These are phyloP conservation scores for Cyprinus carpio DNA, from an alignment of 2,113 vertebrate species.

Conservation along the genomic window DNA sequence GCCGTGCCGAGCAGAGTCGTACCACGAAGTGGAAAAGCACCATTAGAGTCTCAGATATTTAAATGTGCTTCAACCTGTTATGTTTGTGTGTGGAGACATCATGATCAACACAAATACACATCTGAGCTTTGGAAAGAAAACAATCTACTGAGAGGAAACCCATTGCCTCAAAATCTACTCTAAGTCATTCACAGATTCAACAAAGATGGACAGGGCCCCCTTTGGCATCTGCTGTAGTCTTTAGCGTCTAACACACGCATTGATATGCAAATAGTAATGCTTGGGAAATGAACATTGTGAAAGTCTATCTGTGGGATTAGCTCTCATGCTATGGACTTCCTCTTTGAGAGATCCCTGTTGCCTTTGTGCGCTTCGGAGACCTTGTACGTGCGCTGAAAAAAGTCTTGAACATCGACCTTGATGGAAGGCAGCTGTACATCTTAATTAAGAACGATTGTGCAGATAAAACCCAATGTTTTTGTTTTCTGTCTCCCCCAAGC, in stretches of 20 bases:
- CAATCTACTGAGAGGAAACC: slow-evolving; percentile 28
- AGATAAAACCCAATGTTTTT: slow-evolving; percentile 45
- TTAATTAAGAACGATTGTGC: slow-evolving; percentile 62
- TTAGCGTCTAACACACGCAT: slow-evolving; percentile 56
- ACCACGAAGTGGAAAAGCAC: no score
- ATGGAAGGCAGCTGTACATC: slow-evolving; percentile 59
- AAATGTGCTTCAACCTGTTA: slow-evolving; percentile 19
- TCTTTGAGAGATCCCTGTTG: slow-evolving; percentile 54
- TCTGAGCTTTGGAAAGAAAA: slow-evolving; percentile 50
- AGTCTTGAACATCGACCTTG: slow-evolving; percentile 53
- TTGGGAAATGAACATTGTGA: slow-evolving; percentile 62
- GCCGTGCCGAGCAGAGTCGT: no score
- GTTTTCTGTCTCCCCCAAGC: slow-evolving; percentile 44
- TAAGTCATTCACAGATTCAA: slow-evolving; percentile 57
- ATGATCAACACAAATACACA: slow-evolving; percentile 20
- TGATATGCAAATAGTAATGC: slow-evolving; percentile 75
- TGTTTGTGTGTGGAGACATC: slow-evolving; percentile 12
- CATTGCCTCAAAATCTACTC: slow-evolving; percentile 41
- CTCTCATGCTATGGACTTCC: slow-evolving; percentile 51
- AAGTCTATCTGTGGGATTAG: slow-evolving; percentile 63
- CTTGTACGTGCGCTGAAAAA: slow-evolving; percentile 56
- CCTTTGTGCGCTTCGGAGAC: slow-evolving; percentile 49
- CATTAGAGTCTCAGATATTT: not conserved
- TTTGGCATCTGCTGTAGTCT: slow-evolving; percentile 22
- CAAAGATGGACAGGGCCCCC: slow-evolving; percentile 45